Evolutionary conservation across 2,888 invertebrate genomes (phyloP).

Genomic region (Orgyia antiqua): DNA sequence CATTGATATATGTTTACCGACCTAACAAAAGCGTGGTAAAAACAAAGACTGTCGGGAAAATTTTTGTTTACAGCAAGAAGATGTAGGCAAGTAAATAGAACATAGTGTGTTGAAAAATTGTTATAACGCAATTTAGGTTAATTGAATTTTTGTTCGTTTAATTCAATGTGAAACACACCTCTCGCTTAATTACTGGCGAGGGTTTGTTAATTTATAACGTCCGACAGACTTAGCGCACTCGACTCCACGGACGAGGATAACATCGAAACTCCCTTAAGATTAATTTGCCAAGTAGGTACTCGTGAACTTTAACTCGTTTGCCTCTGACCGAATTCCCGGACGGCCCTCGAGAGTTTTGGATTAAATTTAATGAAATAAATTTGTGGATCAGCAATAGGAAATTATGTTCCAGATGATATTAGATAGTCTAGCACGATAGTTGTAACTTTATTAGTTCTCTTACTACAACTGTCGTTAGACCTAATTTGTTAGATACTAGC

Average conservation of each 20-base stretch:
- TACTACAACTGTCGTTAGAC: too few relatives aligned
- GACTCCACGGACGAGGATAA: constrained; percentile 60
- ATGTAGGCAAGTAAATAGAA: constrained; percentile 57
- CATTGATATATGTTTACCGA: too few relatives aligned
- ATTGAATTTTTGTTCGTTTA: constrained; percentile 71
- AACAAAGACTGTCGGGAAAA: too few relatives aligned
- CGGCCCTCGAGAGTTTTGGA: constrained; percentile 65
- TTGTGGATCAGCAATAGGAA: constrained; percentile 57
- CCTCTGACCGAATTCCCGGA: constrained; percentile 68
- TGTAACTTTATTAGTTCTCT: too few relatives aligned
- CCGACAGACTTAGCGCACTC: constrained; percentile 60
- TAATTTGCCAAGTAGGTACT: constrained; percentile 70
- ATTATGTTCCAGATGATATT: too few relatives aligned
- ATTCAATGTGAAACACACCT: constrained; percentile 66
- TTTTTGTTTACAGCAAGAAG: too few relatives aligned
- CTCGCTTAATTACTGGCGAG: constrained; percentile 66
- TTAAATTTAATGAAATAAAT: constrained; percentile 76
- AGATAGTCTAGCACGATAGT: too few relatives aligned
- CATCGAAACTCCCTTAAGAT: constrained; percentile 76
- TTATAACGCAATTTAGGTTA: constrained; percentile 61
- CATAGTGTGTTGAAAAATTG: constrained; percentile 51
- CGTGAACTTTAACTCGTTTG: constrained; percentile 74
- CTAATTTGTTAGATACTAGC: too few relatives aligned
- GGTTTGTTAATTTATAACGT: constrained; percentile 74
- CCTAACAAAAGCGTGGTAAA: too few relatives aligned